Conservation (phyloP, 2,888 invertebrate species). For the Pardosa pseudoannulata region DNA sequence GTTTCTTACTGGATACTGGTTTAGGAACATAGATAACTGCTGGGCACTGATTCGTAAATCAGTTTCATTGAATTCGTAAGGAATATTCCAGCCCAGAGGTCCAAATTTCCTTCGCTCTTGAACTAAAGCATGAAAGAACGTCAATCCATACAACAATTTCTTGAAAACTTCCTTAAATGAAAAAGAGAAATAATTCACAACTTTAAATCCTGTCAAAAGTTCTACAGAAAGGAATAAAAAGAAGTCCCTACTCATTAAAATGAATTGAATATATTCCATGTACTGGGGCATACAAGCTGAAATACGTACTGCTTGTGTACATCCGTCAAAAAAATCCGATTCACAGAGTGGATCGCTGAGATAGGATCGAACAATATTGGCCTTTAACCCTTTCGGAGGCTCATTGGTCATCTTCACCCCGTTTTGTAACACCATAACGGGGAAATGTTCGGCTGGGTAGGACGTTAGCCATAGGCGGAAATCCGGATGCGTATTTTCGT, state of each 20-base stretch:
- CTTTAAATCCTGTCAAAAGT: too few species aligned
- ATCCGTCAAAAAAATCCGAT: slow-evolving; percentile 86
- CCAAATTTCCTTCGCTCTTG: slow-evolving; percentile 80
- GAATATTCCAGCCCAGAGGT: slow-evolving; percentile 80
- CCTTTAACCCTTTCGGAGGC: slow-evolving; percentile 78
- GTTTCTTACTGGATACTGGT: slow-evolving; percentile 78
- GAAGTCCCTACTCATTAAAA: too few species aligned
- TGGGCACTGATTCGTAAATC: slow-evolving; percentile 79
- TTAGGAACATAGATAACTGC: slow-evolving; percentile 79
- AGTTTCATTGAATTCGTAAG: slow-evolving; percentile 80
- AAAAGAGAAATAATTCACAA: too few species aligned
- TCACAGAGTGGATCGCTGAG: slow-evolving; percentile 91
- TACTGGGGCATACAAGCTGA: too few species aligned
- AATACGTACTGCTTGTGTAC: slow-evolving; percentile 77
- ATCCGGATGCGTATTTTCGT: slow-evolving; percentile 78
- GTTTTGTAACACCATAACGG: slow-evolving; percentile 79
- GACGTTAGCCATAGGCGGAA: slow-evolving; percentile 79
- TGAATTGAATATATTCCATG: too few species aligned
- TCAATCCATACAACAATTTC: slow-evolving; percentile 79
- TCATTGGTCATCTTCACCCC: slow-evolving; percentile 80
- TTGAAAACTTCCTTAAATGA: slow-evolving; percentile 77
- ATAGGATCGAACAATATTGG: slow-evolving; percentile 80
- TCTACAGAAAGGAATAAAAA: too few species aligned
- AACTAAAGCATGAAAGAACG: slow-evolving; percentile 80
- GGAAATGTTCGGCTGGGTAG: slow-evolving; percentile 77